These are phyloP conservation scores for Caenorhabditis macrosperma DNA, from an alignment of 2,888 invertebrate genomes.

Conservation along the genomic window DNA sequence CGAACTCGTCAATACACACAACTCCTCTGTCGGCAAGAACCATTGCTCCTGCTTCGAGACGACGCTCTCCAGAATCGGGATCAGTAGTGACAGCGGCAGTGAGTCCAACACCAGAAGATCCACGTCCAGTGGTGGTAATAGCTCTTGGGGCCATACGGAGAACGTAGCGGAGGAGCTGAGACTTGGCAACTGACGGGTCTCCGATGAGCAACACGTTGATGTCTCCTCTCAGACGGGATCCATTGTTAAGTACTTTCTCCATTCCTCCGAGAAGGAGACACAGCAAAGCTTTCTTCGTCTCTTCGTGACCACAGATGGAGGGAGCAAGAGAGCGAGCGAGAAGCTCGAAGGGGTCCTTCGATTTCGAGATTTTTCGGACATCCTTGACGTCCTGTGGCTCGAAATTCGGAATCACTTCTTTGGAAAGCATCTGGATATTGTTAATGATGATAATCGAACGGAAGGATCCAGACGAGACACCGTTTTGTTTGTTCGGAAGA, in stretches of 20 bases:
- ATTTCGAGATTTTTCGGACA: conserved; percentile 87
- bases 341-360: conserved; percentile 85
- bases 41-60: conserved; percentile 93
- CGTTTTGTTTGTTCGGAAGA: conserved; percentile 89
- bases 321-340: conserved; percentile 94
- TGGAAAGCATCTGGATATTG: conserved; percentile 91
- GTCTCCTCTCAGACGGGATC: conserved; percentile 91
- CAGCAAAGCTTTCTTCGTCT: conserved; percentile 95
- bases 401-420: conserved; percentile 87
- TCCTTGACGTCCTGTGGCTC: conserved; percentile 90
- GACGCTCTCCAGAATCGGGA: conserved; percentile 86
- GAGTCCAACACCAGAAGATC: conserved; percentile 97
- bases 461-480: conserved; percentile 75
- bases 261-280: conserved; percentile 94
- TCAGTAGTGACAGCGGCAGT: conserved; percentile 98
- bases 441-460: conserved; percentile 92
- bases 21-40: conserved; percentile 98
- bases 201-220: conserved; percentile 95
- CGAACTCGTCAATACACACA: conserved; percentile 97
- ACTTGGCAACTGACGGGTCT: conserved; percentile 99
- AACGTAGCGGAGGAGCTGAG: conserved; percentile 90
- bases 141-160: conserved; percentile 94
- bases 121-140: conserved; percentile 96
- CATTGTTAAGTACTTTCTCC: conserved; percentile 90
- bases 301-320: conserved; percentile 96